A percentile compares a stretch with the other conserved stretches of the same genome.
phyloP scores from a whole-genome alignment of 2,888 invertebrate species.

The Drosophila kuntzei region DNA sequence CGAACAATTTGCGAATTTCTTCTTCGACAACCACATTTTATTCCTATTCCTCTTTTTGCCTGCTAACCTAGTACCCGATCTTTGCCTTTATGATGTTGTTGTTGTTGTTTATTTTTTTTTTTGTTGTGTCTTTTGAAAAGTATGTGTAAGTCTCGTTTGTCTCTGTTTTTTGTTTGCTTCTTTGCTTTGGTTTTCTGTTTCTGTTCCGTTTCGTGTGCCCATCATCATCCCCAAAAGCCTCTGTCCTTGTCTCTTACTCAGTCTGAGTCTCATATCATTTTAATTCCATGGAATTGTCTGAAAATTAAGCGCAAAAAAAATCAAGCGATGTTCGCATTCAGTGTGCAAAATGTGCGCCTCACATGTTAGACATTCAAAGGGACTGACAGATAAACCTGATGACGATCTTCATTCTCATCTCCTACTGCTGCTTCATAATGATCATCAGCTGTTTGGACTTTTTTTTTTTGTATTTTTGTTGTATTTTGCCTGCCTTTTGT shows the following conservation, averaged over 20 bases:
- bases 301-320: constrained; percentile 60
- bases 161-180: constrained; percentile 24
- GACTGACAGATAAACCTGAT: constrained; percentile 52
- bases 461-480: neutral
- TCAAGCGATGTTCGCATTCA: constrained; percentile 24
- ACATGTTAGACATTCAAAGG: constrained; percentile 67
- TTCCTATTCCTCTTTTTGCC: constrained; percentile 44
- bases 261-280: constrained; percentile 65
- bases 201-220: constrained; percentile 45
- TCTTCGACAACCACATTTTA: constrained; percentile 49
- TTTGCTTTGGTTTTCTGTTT: constrained; percentile 25
- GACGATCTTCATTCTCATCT: constrained; percentile 31
- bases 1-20: constrained; percentile 78
- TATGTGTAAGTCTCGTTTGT: constrained; percentile 66
- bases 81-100: constrained; percentile 41
- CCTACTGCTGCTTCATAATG: constrained; percentile 30
- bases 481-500: constrained; percentile 16
- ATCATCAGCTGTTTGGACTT: constrained; percentile 63
- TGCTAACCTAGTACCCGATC: constrained; percentile 79
- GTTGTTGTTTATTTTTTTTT: constrained; percentile 3
- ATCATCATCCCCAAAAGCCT: constrained; percentile 35
- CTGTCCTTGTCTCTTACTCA: constrained; percentile 18
- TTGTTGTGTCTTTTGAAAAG: constrained; percentile 14
- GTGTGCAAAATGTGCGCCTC: constrained; percentile 70
- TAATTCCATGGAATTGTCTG: constrained; percentile 78